These are phyloP conservation scores for Antheraea yamamai DNA, from an alignment of 2,888 invertebrate genomes.

Conservation along the genomic window DNA sequence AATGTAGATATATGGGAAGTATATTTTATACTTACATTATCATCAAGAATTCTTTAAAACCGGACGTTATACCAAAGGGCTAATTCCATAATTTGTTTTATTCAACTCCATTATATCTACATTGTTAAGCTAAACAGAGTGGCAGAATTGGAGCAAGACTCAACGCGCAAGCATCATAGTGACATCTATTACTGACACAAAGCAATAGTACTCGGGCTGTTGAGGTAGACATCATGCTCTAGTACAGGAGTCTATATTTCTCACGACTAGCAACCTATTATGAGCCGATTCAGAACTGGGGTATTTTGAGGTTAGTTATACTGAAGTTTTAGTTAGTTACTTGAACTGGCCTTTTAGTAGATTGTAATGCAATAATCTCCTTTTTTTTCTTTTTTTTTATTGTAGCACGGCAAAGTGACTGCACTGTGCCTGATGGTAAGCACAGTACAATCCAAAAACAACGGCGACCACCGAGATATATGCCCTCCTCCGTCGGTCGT, in stretches of 20 bases:
- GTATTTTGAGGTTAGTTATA: too few species aligned
- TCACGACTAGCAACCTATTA: background rate
- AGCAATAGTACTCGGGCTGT: background rate
- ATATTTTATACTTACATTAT: slow-evolving; percentile 9
- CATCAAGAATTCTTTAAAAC: too few species aligned
- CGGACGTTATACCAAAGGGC: background rate
- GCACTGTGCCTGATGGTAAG: too few species aligned
- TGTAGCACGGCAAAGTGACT: too few species aligned
- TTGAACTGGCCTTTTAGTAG: background rate
- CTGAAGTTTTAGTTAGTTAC: too few species aligned
- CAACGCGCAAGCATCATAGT: background rate
- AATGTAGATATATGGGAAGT: background rate
- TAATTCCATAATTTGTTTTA: background rate
- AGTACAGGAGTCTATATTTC: too few species aligned
- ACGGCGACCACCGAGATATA: too few species aligned
- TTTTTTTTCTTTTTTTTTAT: too few species aligned
- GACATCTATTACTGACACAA: background rate
- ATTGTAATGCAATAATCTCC: background rate
- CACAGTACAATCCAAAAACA: too few species aligned
- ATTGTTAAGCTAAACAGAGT: too few species aligned
- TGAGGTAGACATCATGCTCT: background rate
- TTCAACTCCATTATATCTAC: background rate
- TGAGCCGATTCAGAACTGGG: background rate
- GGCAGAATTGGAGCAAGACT: too few species aligned
- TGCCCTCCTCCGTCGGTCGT: too few species aligned